phyloP scores from a whole-genome alignment of 2,888 invertebrate genomes.

The Eustalomyia histrio region DNA sequence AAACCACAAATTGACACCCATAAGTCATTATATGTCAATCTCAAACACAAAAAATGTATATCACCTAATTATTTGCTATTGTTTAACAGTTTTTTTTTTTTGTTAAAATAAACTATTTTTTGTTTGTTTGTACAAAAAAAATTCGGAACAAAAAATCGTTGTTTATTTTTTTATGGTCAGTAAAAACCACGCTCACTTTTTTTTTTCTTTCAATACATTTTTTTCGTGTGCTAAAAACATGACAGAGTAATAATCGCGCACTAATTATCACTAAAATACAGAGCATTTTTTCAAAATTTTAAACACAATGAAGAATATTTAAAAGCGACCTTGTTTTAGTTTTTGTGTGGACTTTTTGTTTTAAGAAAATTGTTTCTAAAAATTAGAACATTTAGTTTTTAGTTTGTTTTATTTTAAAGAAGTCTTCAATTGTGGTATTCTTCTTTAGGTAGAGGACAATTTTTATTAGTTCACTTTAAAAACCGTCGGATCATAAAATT shows the following conservation, averaged over 20 bases:
- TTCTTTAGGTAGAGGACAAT: slow-evolving; percentile 35
- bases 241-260: slow-evolving; percentile 70
- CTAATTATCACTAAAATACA: slow-evolving; percentile 71
- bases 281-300: slow-evolving; percentile 52
- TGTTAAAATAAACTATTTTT: slow-evolving; percentile 31
- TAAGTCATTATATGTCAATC: no score
- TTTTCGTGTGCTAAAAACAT: slow-evolving; percentile 30
- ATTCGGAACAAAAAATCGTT: slow-evolving; percentile 13
- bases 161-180: slow-evolving; percentile 60
- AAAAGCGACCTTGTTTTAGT: slow-evolving; percentile 28
- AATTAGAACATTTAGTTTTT: slow-evolving; percentile 74
- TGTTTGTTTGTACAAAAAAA: slow-evolving; percentile 18
- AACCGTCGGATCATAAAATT: slow-evolving; percentile 58
- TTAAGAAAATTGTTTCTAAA: slow-evolving; percentile 72
- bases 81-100: slow-evolving; percentile 53
- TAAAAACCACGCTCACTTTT: slow-evolving; percentile 42
- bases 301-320: slow-evolving; percentile 5
- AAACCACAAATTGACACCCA: no score
- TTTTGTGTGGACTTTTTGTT: slow-evolving; percentile 66
- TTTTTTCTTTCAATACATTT: no score
- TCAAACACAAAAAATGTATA: slow-evolving; percentile 43
- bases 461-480: slow-evolving; percentile 38
- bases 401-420: slow-evolving; percentile 24
- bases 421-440: slow-evolving; percentile 3
- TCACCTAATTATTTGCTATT: slow-evolving; percentile 61